A percentile compares a stretch with the other conserved stretches of the same genome.
Conservation (phyloP, 2,797 vertebrate genomes). For the Halcyon smyrnensis region DNA sequence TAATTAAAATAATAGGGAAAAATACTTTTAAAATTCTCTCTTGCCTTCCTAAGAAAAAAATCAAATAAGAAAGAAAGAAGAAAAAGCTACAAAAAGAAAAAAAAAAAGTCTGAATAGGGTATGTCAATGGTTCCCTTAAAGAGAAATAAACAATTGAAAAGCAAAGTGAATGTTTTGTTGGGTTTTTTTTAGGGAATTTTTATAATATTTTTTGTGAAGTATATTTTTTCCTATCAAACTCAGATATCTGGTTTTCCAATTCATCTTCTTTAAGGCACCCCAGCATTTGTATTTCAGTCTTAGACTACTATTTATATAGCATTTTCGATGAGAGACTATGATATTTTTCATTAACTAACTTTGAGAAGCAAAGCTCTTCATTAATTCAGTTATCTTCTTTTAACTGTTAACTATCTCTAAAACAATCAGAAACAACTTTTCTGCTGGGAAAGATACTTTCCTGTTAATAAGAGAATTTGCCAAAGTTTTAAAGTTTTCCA, state of each 20-base stretch:
- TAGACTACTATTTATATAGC: neutral
- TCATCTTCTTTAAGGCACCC: neutral
- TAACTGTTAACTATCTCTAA: neutral
- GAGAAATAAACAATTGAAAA: neutral
- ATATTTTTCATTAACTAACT: neutral
- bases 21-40: neutral
- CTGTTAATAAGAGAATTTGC: neutral
- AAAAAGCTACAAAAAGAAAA: neutral
- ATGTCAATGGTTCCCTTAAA: neutral
- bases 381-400: neutral
- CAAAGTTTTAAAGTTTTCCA: neutral
- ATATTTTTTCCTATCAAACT: neutral
- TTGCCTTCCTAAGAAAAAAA: neutral
- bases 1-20: rapidly evolving
- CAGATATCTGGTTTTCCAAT: neutral
- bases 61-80: neutral
- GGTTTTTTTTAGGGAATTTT: neutral
- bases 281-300: neutral
- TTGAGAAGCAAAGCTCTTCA: neutral
- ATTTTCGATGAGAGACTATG: neutral
- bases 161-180: neutral
- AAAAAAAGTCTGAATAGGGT: neutral
- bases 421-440: neutral
- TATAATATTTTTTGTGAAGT: neutral
- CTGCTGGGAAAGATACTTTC: neutral